Percentiles rank a stretch among this genome's conserved stretches.
Evolutionary conservation across 1,140 invertebrate species (phyloP).

Genomic region (Portunus trituberculatus): DNA sequence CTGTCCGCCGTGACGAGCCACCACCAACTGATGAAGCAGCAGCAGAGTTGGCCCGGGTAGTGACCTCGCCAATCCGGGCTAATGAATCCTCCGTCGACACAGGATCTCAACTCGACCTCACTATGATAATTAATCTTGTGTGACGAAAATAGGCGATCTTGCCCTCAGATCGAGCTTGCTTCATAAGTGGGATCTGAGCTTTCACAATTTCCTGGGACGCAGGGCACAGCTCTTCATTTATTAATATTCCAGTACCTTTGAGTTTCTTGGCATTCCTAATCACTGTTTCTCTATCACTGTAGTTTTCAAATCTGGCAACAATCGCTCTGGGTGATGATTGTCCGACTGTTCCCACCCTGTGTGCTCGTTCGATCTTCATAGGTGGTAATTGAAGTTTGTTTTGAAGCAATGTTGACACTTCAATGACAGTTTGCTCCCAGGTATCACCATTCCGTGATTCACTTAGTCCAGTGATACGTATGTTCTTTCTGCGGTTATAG

Average conservation of each 20-base stretch:
- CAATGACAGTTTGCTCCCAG: too few species aligned
- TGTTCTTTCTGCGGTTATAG: too few species aligned
- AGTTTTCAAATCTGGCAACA: not conserved
- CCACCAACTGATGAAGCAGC: too few species aligned
- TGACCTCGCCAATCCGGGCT: too few species aligned
- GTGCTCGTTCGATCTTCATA: not conserved
- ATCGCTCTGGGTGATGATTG: not conserved
- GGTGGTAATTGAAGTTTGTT: not conserved
- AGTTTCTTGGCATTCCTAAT: conserved; percentile 47
- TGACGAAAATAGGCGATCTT: conserved; percentile 25
- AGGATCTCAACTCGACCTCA: not conserved
- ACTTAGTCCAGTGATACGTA: too few species aligned
- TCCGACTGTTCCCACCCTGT: not conserved
- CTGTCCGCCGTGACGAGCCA: too few species aligned
- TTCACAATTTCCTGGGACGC: too few species aligned
- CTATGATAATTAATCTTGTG: conserved; percentile 14
- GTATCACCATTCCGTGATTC: too few species aligned
- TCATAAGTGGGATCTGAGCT: too few species aligned
- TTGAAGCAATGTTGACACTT: not conserved
- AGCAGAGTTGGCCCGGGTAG: too few species aligned
- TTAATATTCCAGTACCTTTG: not conserved
- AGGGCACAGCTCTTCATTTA: conserved; percentile 38
- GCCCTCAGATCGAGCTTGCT: not conserved
- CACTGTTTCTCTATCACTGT: not conserved
- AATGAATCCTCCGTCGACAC: too few species aligned